These are phyloP conservation scores for Hybognathus amarus DNA, from an alignment of 2,797 vertebrate genomes.

Conservation along the genomic window DNA sequence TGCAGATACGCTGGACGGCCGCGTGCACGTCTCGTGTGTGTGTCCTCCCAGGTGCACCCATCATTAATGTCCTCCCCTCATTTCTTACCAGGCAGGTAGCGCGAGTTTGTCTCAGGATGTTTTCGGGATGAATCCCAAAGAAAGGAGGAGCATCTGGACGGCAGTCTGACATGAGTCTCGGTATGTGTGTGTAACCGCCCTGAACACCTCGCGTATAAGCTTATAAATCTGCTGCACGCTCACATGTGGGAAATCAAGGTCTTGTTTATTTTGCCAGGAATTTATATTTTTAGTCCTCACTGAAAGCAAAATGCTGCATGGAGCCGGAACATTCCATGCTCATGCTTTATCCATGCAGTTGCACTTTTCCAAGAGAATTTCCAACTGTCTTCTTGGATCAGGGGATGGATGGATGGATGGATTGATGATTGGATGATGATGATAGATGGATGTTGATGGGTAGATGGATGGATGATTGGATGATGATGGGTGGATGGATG, in stretches of 20 bases:
- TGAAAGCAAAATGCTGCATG: background rate
- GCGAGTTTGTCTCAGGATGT: constrained; percentile 79
- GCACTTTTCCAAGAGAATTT: background rate
- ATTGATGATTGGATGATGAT: too few species aligned
- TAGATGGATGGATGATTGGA: too few species aligned
- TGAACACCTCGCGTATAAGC: background rate
- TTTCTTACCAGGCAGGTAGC: constrained; percentile 94
- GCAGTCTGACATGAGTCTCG: constrained; percentile 87
- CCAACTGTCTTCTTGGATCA: background rate
- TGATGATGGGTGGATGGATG: too few species aligned
- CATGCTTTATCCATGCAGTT: background rate
- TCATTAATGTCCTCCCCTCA: constrained; percentile 94
- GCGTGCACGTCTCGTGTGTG: background rate
- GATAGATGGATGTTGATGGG: too few species aligned
- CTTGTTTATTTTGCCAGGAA: background rate
- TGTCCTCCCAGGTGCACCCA: constrained; percentile 83
- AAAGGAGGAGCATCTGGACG: constrained; percentile 87
- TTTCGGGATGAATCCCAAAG: constrained; percentile 85
- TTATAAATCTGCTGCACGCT: background rate
- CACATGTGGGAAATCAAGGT: background rate
- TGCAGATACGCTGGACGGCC: background rate
- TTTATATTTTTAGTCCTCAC: background rate
- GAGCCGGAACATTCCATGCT: background rate
- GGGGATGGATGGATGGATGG: too few species aligned
- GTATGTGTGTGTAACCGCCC: constrained; percentile 74